Evolutionary conservation across 2,113 vertebrate genomes (phyloP).

Genomic region (Toxostoma redivivum): DNA sequence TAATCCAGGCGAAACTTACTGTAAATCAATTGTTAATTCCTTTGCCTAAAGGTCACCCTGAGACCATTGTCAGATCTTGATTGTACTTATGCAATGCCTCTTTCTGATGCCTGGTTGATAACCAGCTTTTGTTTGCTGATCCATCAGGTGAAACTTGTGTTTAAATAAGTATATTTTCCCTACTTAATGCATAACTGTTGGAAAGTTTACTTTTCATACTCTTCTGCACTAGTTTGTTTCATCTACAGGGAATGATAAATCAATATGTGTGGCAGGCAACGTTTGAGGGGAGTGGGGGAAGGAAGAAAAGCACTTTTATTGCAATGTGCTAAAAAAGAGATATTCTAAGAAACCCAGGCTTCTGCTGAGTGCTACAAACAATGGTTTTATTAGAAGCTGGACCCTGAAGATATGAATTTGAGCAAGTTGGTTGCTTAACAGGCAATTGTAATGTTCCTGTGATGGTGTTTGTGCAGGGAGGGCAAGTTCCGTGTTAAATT

Average conservation of each 20-base stretch:
- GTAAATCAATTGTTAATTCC: background rate
- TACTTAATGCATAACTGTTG: background rate
- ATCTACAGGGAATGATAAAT: background rate
- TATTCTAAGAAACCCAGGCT: background rate
- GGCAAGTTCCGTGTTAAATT: rapidly evolving
- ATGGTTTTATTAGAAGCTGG: background rate
- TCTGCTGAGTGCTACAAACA: background rate
- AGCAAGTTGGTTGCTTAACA: background rate
- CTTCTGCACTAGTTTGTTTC: background rate
- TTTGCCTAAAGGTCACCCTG: background rate
- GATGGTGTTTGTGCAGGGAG: background rate
- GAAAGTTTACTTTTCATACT: background rate
- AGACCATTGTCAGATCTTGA: background rate
- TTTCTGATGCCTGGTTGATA: background rate
- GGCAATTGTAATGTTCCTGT: background rate
- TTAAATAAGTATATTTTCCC: background rate
- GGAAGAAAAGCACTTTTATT: background rate
- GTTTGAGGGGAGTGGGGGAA: no score
- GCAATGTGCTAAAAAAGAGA: background rate
- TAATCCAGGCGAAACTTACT: background rate
- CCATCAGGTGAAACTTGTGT: background rate
- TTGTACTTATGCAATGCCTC: background rate
- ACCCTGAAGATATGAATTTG: background rate
- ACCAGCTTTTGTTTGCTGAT: slow-evolving; percentile 15
- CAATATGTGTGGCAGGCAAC: rapidly evolving